Percentiles rank a stretch among this genome's conserved stretches.
Evolutionary conservation across 2,888 invertebrate species (phyloP).

Genomic region (Tipula unca): DNA sequence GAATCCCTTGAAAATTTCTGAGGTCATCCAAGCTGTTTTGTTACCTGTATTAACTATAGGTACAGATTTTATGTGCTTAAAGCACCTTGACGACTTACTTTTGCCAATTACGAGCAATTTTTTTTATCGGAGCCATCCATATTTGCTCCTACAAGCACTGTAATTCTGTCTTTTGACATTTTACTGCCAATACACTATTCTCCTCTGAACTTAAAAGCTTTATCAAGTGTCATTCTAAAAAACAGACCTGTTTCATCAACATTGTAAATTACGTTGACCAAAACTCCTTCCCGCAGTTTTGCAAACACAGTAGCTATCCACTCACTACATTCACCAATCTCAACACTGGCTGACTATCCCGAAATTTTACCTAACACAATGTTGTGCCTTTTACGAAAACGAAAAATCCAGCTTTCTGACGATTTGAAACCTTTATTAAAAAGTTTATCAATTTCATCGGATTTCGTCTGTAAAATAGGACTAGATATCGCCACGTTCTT

Average conservation of each 20-base stretch:
- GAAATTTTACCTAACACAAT: no score
- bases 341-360: no score
- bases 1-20: constrained; percentile 24
- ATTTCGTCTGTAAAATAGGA: no score
- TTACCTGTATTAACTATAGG: not conserved
- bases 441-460: no score
- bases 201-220: constrained; percentile 21
- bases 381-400: no score
- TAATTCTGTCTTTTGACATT: constrained; percentile 28
- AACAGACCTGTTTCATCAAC: constrained; percentile 21
- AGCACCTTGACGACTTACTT: constrained; percentile 28
- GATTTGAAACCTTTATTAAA: no score
- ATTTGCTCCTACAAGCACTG: constrained; percentile 29
- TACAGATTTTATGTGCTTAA: constrained; percentile 22
- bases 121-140: constrained; percentile 28
- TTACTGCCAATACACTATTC: constrained; percentile 28
- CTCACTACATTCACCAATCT: no score
- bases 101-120: constrained; percentile 28
- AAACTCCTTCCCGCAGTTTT: no score
- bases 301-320: no score
- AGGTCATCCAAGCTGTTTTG: constrained; percentile 23
- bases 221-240: constrained; percentile 17
- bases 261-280: not conserved
- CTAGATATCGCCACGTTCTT: no score
- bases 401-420: no score